Evolutionary conservation across 2,113 vertebrate genomes (phyloP).

Genomic region (Bos javanicus): DNA sequence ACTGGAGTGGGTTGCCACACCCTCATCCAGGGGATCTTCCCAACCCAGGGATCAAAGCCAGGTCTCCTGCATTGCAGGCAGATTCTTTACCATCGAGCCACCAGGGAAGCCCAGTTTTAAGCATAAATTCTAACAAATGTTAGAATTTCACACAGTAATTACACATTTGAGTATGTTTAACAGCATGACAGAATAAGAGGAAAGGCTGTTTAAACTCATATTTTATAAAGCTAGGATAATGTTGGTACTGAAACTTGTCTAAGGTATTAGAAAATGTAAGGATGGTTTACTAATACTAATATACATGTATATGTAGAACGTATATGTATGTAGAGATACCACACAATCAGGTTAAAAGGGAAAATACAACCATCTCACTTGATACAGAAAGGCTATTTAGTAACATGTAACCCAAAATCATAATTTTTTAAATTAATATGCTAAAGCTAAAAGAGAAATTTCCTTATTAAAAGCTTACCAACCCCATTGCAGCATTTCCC

Average conservation of each 20-base stretch:
- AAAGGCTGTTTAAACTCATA: background rate
- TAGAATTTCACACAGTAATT: background rate
- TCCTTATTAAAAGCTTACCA: background rate
- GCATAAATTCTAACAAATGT: background rate
- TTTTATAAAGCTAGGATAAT: background rate
- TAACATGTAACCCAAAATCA: background rate
- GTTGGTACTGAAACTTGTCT: background rate
- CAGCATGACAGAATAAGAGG: background rate
- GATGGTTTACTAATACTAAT: background rate
- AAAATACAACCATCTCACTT: background rate
- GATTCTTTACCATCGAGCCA: background rate
- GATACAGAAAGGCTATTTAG: background rate
- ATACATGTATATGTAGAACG: background rate
- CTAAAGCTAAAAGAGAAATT: background rate
- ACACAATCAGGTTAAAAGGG: background rate
- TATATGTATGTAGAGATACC: background rate
- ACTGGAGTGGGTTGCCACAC: background rate
- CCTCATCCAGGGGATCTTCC: background rate
- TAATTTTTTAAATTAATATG: background rate
- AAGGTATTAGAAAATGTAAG: background rate
- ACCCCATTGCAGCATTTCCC: fast-evolving
- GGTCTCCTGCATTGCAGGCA: background rate
- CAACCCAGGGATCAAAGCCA: background rate
- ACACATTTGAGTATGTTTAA: background rate
- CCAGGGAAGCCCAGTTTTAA: background rate